A percentile compares a stretch with the other conserved stretches of the same genome.
Evolutionary conservation across 2,113 vertebrate genomes (phyloP).

Genomic region (Oryzias woworae): DNA sequence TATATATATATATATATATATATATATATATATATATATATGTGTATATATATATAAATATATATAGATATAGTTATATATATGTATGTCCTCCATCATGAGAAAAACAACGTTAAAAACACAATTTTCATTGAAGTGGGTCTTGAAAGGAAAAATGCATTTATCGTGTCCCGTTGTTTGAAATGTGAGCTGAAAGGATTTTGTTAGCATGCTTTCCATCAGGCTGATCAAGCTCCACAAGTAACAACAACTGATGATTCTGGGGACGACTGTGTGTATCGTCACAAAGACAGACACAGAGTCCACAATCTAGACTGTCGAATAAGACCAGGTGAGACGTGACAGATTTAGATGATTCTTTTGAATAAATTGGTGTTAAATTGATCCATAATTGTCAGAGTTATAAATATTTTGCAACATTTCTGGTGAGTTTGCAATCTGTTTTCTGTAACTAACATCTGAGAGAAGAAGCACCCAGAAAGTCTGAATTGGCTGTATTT

Average conservation of each 20-base stretch:
- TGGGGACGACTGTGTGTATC: constrained; percentile 73
- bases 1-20: no score
- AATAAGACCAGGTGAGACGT: constrained; percentile 83
- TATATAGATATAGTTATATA: no score
- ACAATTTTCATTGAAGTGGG: no score
- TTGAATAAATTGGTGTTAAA: no score
- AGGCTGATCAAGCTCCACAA: constrained; percentile 84
- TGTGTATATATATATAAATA: no score
- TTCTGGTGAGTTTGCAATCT: background rate
- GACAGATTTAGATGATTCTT: background rate
- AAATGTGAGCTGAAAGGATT: background rate
- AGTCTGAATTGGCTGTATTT: constrained; percentile 2
- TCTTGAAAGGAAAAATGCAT: no score
- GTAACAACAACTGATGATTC: constrained; percentile 81
- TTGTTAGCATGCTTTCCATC: constrained; percentile 6
- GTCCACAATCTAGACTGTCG: constrained; percentile 75
- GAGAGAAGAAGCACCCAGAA: no score
- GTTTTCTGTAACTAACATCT: background rate
- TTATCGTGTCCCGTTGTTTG: no score
- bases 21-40: no score
- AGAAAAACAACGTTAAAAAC: no score
- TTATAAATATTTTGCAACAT: accelerated
- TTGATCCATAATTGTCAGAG: no score
- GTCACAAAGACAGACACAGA: constrained; percentile 65
- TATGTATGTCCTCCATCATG: no score